Conservation (phyloP, 1,140 invertebrate species). For the Vollenhovia emeryi region DNA sequence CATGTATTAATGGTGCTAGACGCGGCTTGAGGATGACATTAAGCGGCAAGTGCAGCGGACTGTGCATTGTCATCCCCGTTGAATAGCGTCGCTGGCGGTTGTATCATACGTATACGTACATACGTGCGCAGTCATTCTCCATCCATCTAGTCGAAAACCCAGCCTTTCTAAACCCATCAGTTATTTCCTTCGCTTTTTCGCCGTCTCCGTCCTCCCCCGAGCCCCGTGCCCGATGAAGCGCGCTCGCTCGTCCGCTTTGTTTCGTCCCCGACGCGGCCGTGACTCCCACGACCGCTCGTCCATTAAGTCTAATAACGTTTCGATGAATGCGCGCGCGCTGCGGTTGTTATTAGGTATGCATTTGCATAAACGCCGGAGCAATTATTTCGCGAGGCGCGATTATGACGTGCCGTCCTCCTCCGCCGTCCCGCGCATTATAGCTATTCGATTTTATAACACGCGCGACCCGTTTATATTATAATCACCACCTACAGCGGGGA, state of each 20-base stretch:
- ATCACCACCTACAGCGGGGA: constrained; percentile 27
- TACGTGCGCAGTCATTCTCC: constrained; percentile 5
- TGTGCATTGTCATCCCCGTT: constrained; percentile 73
- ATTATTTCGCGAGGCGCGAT: constrained; percentile 62
- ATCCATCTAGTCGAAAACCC: constrained; percentile 11
- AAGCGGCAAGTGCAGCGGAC: constrained; percentile 74
- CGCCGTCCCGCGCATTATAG: neutral
- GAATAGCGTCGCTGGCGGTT: constrained; percentile 63
- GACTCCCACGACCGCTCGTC: constrained; percentile 31
- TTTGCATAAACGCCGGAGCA: constrained; percentile 66
- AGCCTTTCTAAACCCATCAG: neutral
- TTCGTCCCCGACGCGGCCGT: constrained; percentile 9
- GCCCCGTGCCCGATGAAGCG: constrained; percentile 6
- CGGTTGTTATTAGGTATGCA: constrained; percentile 67
- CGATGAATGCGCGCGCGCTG: constrained; percentile 55
- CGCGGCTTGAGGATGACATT: constrained; percentile 75
- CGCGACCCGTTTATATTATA: constrained; percentile 34
- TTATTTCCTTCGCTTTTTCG: constrained; percentile 41
- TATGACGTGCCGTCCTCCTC: constrained; percentile 39
- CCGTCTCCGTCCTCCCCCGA: neutral
- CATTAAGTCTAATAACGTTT: constrained; percentile 68
- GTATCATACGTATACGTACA: neutral
- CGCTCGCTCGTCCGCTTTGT: constrained; percentile 50
- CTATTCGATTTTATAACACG: constrained; percentile 51
- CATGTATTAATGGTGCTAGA: constrained; percentile 71